phyloP scores from a whole-genome alignment of 2,888 invertebrate genomes.

The Amaurobius ferox region DNA sequence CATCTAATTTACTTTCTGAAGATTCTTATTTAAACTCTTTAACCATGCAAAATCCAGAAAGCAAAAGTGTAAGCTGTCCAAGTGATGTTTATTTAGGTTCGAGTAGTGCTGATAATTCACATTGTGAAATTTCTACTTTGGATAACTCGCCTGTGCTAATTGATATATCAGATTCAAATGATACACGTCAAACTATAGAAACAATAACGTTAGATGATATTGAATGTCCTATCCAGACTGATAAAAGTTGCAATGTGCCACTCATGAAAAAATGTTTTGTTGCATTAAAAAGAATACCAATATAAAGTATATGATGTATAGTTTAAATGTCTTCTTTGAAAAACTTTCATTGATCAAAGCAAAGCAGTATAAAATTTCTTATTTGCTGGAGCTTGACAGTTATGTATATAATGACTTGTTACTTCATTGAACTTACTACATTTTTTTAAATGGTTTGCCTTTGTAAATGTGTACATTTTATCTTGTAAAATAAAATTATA shows the following conservation, averaged over 20 bases:
- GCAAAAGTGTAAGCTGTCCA: background rate
- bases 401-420: background rate
- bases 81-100: background rate
- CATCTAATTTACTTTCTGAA: too few species aligned
- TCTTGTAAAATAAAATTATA: conserved; percentile 16
- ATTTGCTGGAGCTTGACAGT: background rate
- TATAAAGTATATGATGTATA: background rate
- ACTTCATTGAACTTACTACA: background rate
- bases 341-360: background rate
- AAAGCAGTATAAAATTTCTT: background rate
- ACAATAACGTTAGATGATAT: too few species aligned
- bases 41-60: background rate
- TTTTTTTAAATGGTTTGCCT: background rate
- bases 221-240: too few species aligned
- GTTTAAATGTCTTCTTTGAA: background rate
- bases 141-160: too few species aligned
- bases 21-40: too few species aligned
- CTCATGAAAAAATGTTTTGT: conserved; percentile 24
- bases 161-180: background rate
- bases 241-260: too few species aligned
- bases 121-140: background rate
- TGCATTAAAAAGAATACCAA: background rate
- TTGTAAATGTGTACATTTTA: conserved; percentile 2
- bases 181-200: too few species aligned
- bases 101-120: background rate